A percentile compares a stretch with the other conserved stretches of the same genome.
phyloP scores from a whole-genome alignment of 2,888 invertebrate species.

The Anaspis maculata region DNA sequence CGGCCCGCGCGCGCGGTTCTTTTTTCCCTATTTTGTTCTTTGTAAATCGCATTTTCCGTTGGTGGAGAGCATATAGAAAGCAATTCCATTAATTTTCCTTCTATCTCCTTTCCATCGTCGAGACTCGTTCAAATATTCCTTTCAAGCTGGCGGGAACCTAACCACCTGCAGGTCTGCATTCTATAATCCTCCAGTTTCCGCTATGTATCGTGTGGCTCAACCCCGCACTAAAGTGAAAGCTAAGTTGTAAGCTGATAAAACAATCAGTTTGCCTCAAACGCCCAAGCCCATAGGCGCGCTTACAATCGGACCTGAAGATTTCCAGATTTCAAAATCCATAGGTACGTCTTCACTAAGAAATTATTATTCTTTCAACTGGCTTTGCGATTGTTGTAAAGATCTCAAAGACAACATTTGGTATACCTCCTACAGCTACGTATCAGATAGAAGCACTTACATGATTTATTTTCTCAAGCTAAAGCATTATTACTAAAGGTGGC shows the following conservation, averaged over 20 bases:
- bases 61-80: slow-evolving; percentile 23
- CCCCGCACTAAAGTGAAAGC: slow-evolving; percentile 11
- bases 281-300: too few species aligned
- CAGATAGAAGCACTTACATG: too few species aligned
- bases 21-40: slow-evolving; percentile 11
- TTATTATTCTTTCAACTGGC: too few species aligned
- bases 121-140: slow-evolving; percentile 18
- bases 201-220: slow-evolving; percentile 11
- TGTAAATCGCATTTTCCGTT: slow-evolving; percentile 16
- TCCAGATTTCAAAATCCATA: too few species aligned
- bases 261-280: slow-evolving; percentile 12
- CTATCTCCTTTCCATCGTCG: slow-evolving; percentile 15
- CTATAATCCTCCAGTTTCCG: slow-evolving; percentile 17
- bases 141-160: slow-evolving; percentile 21
- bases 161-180: slow-evolving; percentile 25
- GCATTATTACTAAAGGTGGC: too few species aligned
- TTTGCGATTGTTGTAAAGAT: too few species aligned
- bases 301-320: too few species aligned
- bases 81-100: slow-evolving; percentile 27
- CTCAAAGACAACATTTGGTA: too few species aligned
- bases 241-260: slow-evolving; percentile 15
- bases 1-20: too few species aligned
- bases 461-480: too few species aligned
- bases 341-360: too few species aligned
- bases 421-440: too few species aligned